Conservation (phyloP, 2,888 invertebrate species). For the Napeogenes inachia region DNA sequence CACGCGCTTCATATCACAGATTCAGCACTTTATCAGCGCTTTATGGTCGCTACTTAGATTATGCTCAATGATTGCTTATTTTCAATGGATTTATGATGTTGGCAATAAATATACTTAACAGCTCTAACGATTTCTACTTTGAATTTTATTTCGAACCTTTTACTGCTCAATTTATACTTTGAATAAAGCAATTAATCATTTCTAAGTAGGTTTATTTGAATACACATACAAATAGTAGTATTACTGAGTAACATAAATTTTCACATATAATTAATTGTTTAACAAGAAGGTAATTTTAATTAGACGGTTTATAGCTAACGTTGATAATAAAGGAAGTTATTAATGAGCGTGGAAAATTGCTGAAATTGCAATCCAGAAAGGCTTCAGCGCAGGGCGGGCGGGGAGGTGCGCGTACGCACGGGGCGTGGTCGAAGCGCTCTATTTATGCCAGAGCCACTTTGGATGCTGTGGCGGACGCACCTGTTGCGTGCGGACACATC, state of each 20-base stretch:
- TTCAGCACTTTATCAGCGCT: conserved; percentile 45
- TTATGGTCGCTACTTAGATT: conserved; percentile 42
- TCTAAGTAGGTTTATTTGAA: not conserved
- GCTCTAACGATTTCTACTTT: conserved; percentile 1
- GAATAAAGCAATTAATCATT: conserved; percentile 3
- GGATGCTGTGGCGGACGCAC: conserved; percentile 71
- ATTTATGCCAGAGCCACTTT: conserved; percentile 56
- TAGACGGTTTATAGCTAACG: not conserved
- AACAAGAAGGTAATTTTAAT: not conserved
- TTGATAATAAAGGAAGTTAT: conserved; percentile 4
- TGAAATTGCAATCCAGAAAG: conserved; percentile 44
- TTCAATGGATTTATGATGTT: conserved; percentile 23
- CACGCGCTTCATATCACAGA: conserved; percentile 54
- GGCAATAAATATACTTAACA: conserved; percentile 21
- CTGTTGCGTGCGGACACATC: conserved; percentile 42
- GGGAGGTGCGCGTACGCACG: conserved; percentile 64
- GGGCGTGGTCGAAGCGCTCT: conserved; percentile 46
- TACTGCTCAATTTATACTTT: not conserved
- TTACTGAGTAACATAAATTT: not conserved
- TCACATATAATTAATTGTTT: not conserved
- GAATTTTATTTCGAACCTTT: not conserved
- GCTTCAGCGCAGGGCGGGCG: conserved; percentile 58
- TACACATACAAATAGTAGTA: not conserved
- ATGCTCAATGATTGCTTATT: conserved; percentile 27
- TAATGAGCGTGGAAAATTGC: conserved; percentile 38